A percentile compares a stretch with the other conserved stretches of the same genome.
These are phyloP conservation scores for Mya arenaria DNA, from an alignment of 1,140 invertebrate species.

Conservation along the genomic window DNA sequence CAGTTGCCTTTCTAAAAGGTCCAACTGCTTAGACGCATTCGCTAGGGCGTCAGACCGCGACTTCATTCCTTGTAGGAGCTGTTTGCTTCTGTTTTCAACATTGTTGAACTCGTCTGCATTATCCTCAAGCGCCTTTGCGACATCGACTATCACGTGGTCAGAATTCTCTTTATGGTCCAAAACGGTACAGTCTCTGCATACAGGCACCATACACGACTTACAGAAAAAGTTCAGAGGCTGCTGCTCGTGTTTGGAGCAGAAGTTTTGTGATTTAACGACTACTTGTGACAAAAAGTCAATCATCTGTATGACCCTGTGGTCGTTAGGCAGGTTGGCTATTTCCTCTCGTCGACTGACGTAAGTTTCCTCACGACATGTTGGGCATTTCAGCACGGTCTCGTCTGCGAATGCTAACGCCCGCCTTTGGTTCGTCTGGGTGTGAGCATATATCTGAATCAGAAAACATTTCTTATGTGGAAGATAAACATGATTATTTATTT, in stretches of 20 bases:
- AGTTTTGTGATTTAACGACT: constrained; percentile 69
- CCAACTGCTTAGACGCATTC: constrained; percentile 76
- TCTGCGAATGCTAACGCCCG: constrained; percentile 63
- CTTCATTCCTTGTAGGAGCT: constrained; percentile 72
- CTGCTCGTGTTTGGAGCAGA: constrained; percentile 74
- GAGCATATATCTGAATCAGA: constrained; percentile 69
- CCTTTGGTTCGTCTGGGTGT: constrained; percentile 66
- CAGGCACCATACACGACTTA: constrained; percentile 72
- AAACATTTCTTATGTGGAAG: no score
- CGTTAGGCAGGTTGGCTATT: constrained; percentile 72
- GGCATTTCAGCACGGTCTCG: constrained; percentile 76
- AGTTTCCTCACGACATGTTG: constrained; percentile 76
- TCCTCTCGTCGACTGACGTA: constrained; percentile 67
- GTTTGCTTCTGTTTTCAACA: constrained; percentile 70
- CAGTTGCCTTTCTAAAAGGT: constrained; percentile 72
- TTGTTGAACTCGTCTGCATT: constrained; percentile 70
- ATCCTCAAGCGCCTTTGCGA: constrained; percentile 70
- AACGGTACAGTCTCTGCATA: constrained; percentile 78
- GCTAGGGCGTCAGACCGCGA: constrained; percentile 67
- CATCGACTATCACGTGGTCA: constrained; percentile 74
- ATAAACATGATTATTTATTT: no score
- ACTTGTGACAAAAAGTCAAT: constrained; percentile 76
- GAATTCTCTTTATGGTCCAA: constrained; percentile 77
- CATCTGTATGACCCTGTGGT: constrained; percentile 77
- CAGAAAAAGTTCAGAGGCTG: constrained; percentile 79